phyloP scores from a whole-genome alignment of 2,888 invertebrate genomes.

The Limenitis camilla region DNA sequence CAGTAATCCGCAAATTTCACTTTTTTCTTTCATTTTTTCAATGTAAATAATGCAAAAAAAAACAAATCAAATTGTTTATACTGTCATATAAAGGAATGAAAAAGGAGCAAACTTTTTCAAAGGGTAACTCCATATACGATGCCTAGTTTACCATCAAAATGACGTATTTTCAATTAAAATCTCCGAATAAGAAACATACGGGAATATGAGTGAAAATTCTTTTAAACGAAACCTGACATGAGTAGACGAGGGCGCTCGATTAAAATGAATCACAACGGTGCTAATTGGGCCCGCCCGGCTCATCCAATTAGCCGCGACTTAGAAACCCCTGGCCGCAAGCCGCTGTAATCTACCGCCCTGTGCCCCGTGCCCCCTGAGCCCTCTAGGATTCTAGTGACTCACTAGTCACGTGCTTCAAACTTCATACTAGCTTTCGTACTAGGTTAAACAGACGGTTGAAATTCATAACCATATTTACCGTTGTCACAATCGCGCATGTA shows the following conservation, averaged over 20 bases:
- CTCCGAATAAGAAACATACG: background rate
- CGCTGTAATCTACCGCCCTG: conserved; percentile 46
- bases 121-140: background rate
- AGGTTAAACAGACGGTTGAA: background rate
- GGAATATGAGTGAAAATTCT: conserved; percentile 11
- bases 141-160: background rate
- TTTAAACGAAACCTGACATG: conserved; percentile 23
- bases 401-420: conserved; percentile 2
- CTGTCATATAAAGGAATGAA: too few relatives aligned
- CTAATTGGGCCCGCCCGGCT: conserved; percentile 64
- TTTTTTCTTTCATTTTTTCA: too few relatives aligned
- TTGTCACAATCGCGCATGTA: too few relatives aligned
- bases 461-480: background rate
- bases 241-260: conserved; percentile 48
- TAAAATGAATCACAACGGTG: conserved; percentile 70
- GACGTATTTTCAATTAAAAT: conserved; percentile 1
- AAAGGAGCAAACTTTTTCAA: background rate
- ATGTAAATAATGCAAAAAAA: too few relatives aligned
- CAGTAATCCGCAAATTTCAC: too few relatives aligned
- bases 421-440: background rate
- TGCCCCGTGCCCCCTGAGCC: conserved; percentile 8
- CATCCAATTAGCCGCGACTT: conserved; percentile 73
- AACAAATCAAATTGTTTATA: too few relatives aligned
- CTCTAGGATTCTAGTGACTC: conserved; percentile 16
- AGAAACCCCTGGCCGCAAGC: conserved; percentile 60